Evolutionary conservation across 2,113 vertebrate species (phyloP).

Genomic region (Sus scrofa): T2T-Sscrofa CM000820.6:122937501-122938000

Average conservation of each 20-base stretch:
- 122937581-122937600: background rate
- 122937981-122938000: background rate
- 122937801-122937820: conserved; percentile 80
- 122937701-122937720: conserved; percentile 65
- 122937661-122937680: conserved; percentile 63
- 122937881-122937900: conserved; percentile 62
- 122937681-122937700: conserved; percentile 50
- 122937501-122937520: background rate
- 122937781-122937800: conserved; percentile 81
- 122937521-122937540: background rate
- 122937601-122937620: background rate
- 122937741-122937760: conserved; percentile 49
- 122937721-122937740: conserved; percentile 66
- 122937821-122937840: conserved; percentile 64
- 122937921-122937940: conserved; percentile 27
- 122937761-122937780: conserved; percentile 75
- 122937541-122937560: background rate
- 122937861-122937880: conserved; percentile 24
- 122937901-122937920: conserved; percentile 45
- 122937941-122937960: conserved; percentile 65
- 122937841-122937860: conserved; percentile 52
- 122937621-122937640: conserved; percentile 14
- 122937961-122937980: conserved; percentile 42
- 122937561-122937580: background rate
- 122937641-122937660: background rate